Conservation (phyloP, 2,888 invertebrate genomes). For the Rhopalosiphum nymphaeae region DNA sequence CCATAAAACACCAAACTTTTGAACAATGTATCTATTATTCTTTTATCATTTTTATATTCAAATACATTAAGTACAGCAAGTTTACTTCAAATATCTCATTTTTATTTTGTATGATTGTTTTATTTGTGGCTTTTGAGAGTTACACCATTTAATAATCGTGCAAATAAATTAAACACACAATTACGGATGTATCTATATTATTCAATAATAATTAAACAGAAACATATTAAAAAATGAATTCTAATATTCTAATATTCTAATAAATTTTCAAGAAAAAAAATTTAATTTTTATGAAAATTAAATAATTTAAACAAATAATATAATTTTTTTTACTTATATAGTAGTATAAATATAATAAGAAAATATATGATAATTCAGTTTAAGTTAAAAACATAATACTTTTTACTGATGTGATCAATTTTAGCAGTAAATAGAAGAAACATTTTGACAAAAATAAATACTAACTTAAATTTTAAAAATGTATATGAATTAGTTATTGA, state of each 20-base stretch:
- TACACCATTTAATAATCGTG: neutral
- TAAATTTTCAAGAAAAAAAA: neutral
- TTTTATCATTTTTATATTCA: neutral
- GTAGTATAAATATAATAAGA: neutral
- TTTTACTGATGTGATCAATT: neutral
- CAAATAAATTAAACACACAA: neutral
- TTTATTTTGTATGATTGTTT: slow-evolving; percentile 22
- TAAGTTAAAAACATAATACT: neutral
- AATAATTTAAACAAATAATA: neutral
- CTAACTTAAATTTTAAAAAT: neutral
- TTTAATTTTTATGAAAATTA: neutral
- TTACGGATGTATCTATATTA: neutral
- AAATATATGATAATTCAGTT: neutral
- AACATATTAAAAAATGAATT: neutral
- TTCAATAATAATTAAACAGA: neutral
- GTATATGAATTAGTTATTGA: neutral
- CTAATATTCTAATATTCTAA: neutral
- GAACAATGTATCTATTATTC: slow-evolving; percentile 32
- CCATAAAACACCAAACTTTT: slow-evolving; percentile 24
- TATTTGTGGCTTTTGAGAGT: neutral
- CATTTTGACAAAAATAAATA: neutral
- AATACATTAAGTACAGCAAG: neutral
- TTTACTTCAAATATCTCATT: neutral
- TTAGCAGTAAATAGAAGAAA: neutral
- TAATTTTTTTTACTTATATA: neutral